Percentiles rank a stretch among this genome's conserved stretches.
These are phyloP conservation scores for Cordilura impudica DNA, from an alignment of 2,888 invertebrate genomes.

Conservation along the genomic window DNA sequence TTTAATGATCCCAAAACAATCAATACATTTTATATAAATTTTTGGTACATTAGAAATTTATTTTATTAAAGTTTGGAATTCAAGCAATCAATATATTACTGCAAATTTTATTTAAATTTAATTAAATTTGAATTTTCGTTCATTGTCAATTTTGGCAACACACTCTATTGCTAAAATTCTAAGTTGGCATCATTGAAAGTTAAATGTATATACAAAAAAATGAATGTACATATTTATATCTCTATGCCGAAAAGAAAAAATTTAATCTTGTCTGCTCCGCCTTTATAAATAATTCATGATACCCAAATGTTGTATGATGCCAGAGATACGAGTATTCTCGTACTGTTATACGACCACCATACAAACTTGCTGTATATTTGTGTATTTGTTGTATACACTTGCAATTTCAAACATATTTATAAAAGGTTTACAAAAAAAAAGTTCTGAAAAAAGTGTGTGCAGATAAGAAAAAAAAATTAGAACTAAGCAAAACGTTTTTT, in stretches of 20 bases:
- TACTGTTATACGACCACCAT: slow-evolving; percentile 17
- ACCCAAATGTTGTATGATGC: slow-evolving; percentile 61
- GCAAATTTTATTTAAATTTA: too few species aligned
- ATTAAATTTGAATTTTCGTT: too few species aligned
- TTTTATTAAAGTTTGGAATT: too few species aligned
- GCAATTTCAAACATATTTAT: slow-evolving; percentile 35
- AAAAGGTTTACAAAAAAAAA: slow-evolving; percentile 1
- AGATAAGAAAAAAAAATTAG: slow-evolving; percentile 32
- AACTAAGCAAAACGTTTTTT: slow-evolving; percentile 59
- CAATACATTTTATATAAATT: too few species aligned
- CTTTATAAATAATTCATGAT: slow-evolving; percentile 78
- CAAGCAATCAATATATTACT: too few species aligned
- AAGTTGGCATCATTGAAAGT: not conserved
- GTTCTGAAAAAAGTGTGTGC: slow-evolving; percentile 29
- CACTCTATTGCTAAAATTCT: too few species aligned
- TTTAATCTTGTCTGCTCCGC: slow-evolving; percentile 77
- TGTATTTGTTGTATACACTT: slow-evolving; percentile 46
- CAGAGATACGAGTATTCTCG: slow-evolving; percentile 68
- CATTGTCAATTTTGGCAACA: too few species aligned
- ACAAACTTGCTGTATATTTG: slow-evolving; percentile 19
- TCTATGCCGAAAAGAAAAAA: not conserved
- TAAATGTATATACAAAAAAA: not conserved
- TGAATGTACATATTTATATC: not conserved
- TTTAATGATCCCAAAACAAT: too few species aligned
- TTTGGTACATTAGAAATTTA: too few species aligned